Base-by-base conservation (phyloP, 2,797 vertebrate species). In the Otolemur crassicaudatus region DNA sequence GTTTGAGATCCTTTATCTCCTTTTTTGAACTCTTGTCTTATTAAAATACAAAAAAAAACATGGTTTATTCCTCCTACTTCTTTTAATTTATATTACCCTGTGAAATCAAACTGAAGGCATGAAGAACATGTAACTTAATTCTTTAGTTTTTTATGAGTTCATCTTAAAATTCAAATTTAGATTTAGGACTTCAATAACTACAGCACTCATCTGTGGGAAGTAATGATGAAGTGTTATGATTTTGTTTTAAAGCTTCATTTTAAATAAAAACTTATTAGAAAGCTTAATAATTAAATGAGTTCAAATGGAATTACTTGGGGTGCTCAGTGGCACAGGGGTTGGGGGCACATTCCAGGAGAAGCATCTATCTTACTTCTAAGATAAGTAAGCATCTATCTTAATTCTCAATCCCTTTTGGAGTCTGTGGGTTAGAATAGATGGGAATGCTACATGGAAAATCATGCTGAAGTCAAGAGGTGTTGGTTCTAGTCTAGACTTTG, bases 111-210 rank as follows among this genome's bases (percentile, higher is more conserved):
- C 60, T 58, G 23, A 8, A n/a, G 2, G 6, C 29, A 70, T 53
- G 12, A 60, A 76, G 17, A 19, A 91, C 5, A 7, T 20, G 40
- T 0, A 73, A 1, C 2, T 91, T 89, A 61, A 2, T 12, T 82
- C 12, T 88, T n/a, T 60, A 70, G 70, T 90, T 23, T 29, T 90
- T 72, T 73, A n/a, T 67, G 70, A n/a, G 4, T 75, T 14, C 43
- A 3, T 88, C 31, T 87, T 86, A 67, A 77, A 93, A 70, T 10
- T 89, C 37, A 89, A 85, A 77, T 43, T 72, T 63, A 60, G 4
- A 37, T 14, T 20, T 86, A 79, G 2, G 37, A 7, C 5, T 92
- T 90, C 63, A 46, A 53, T n/a, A 49, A 72, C 29, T 58, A n/a
- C 29, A n/a, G 0, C 3, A 49, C 8, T 37, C 40, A 79, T 58